Base-by-base conservation (phyloP, 2,797 vertebrate species). In the Smutsia gigantea region DNA sequence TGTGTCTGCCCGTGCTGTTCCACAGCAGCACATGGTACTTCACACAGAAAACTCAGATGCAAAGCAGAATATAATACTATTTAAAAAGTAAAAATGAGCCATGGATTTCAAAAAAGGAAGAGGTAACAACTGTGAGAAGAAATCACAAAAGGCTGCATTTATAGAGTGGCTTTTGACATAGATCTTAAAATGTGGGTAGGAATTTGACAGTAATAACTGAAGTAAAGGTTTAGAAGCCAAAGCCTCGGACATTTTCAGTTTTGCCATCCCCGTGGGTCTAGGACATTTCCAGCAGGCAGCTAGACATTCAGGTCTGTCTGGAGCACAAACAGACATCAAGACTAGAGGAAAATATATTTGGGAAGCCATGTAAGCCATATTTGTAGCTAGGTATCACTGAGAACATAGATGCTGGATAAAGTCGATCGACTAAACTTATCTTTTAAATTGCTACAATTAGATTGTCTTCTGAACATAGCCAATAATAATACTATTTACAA, bases 71-170 rank as follows among this genome's bases (percentile, higher is more conserved):
- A 39, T 51, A 42, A n/a, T 64, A 14, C 78, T 63, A 61, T 17
- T 92, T 63, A 86, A 94, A 53, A 63, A 66, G n/a, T 89, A 39
- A 97, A 87, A 88, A 14, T 72, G 66, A 86, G 8, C 31, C 34
- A 31, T 71, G 21, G 17, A 37, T 89, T 78, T 95, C 37, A 78
- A 91, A 84, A 59, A 23, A 78, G 17, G 7, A 85, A 57, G 21
- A 55, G 27, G 34, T 93, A 5, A 82, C 14, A 94, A 2, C 55
- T 74, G 0, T 90, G 23, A 63, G 18, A 93, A 23, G 15, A 92
- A 74, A 82, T 57, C n/a, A 46, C 61, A 27, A 63, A 87, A 85
- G 39, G 27, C 64, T 87, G 15, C 25, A 13, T 86, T 88, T 83
- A 37, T 13, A 42, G 57, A 27, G 21, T 88, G 12, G 61, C 39